Evolutionary conservation across 2,113 vertebrate species (phyloP).

Genomic region (Gallinago paraguaiae): DNA sequence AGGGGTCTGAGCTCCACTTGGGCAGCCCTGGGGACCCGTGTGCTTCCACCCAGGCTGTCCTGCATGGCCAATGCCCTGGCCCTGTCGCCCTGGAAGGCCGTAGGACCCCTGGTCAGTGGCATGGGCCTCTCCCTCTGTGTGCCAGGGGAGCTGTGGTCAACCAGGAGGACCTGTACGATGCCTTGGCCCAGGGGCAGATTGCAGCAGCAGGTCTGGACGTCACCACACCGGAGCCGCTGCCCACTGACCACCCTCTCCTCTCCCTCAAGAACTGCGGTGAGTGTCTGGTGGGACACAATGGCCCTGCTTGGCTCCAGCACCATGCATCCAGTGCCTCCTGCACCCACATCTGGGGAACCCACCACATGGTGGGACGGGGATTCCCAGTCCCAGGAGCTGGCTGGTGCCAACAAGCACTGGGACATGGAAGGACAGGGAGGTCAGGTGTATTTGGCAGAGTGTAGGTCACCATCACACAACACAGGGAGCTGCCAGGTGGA

Average conservation of each 20-base stretch:
- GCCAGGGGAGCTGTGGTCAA: constrained; percentile 90
- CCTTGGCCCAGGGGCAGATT: constrained; percentile 82
- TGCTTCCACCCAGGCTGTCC: background rate
- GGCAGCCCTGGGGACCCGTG: background rate
- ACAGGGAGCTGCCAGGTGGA: background rate
- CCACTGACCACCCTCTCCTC: constrained; percentile 86
- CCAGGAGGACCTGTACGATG: constrained; percentile 90
- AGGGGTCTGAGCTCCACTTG: background rate
- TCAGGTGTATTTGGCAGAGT: rapidly evolving
- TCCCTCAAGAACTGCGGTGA: constrained; percentile 94
- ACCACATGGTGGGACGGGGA: rapidly evolving
- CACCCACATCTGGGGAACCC: rapidly evolving
- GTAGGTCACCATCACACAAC: rapidly evolving
- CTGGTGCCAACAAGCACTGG: rapidly evolving
- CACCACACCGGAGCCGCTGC: constrained; percentile 91
- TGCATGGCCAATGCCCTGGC: rapidly evolving
- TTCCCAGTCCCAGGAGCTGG: rapidly evolving
- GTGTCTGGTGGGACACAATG: background rate
- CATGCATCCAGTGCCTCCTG: rapidly evolving
- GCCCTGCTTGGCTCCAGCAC: rapidly evolving
- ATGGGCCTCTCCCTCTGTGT: rapidly evolving
- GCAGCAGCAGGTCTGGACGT: constrained; percentile 93
- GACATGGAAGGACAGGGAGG: background rate
- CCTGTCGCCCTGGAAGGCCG: rapidly evolving
- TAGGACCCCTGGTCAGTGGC: rapidly evolving